These are phyloP conservation scores for Oncorhynchus masou DNA, from an alignment of 2,113 vertebrate genomes.

Conservation along the genomic window DNA sequence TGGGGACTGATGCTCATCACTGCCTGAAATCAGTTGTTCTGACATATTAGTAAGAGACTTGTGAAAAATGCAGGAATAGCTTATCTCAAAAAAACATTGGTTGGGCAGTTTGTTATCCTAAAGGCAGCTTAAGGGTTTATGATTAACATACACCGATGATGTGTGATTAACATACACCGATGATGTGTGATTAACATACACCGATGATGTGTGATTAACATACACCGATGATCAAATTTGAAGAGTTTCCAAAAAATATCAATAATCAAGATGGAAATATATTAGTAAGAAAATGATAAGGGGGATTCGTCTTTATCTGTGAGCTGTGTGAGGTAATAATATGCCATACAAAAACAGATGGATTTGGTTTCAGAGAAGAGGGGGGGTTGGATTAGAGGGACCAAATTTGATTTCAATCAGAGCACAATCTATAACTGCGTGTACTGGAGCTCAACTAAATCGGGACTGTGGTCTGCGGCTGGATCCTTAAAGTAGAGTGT, in stretches of 20 bases:
- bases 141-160: not conserved
- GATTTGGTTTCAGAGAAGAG: not conserved
- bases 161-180: too few species aligned
- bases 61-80: not conserved
- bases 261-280: not conserved
- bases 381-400: conserved; percentile 32
- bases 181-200: not conserved
- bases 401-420: conserved; percentile 75
- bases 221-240: not conserved
- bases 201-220: not conserved
- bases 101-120: conserved; percentile 1
- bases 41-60: too few species aligned
- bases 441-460: conserved; percentile 78
- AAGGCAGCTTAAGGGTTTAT: not conserved
- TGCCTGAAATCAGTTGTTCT: too few species aligned
- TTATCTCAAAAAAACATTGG: not conserved
- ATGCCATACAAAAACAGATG: conserved; percentile 26
- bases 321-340: not conserved
- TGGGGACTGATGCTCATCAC: too few species aligned
- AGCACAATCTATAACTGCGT: conserved; percentile 56
- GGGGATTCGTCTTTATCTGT: not conserved
- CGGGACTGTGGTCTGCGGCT: conserved; percentile 69
- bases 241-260: not conserved
- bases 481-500: conserved; percentile 81
- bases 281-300: conserved; percentile 27